Base-by-base conservation (phyloP, 53 echinoderm and acorn worm genomes). In the Holothuria leucospilota region DNA sequence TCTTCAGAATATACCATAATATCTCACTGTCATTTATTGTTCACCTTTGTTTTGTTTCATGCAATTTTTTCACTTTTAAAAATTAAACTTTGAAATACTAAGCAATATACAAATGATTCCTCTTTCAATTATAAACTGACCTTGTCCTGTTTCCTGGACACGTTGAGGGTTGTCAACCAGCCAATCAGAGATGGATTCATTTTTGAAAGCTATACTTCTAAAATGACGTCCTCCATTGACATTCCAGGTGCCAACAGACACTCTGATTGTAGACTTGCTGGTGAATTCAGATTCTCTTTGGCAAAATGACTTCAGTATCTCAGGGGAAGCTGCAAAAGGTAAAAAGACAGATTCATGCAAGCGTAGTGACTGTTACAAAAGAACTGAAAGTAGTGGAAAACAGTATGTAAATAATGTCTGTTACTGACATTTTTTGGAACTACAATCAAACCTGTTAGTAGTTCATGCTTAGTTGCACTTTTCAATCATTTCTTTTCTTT, bases 141-240 rank as follows among this genome's bases (percentile, higher is more conserved):
- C 96, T 88, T 94, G 94, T 23, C 81, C 71, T 2, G 88, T 92
- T 27, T 85, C 40, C 68, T 88, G 85, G 34, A 90, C 80, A 6
- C 77, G 64, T 46, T 42, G 63, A 14, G 94, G 94, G 79, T 94
- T 96, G 46, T 96, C 96, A 16, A 96, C 78, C 40, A 96, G 85
- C 96, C 96, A 96, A 78, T 96, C 90, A n/a, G 94, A 88, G 68
- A 96, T 89, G 3, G 96, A 96, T 72, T 94, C 91, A 69, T 96
- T 83, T 67, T 85, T 96, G 91, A 86, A 93, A 0, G 94, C 96
- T 24, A 96, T 90, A 53, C 93, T 94, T 51, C 94, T 86, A 15
- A 93, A 94, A 62, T 94, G 87, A 20, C 89, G 86, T 8, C 94
- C 94, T 6, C 94, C 96, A 38, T 92, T 96, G 24, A 92, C 90